A percentile compares a stretch with the other conserved stretches of the same genome.
phyloP scores from a whole-genome alignment of 2,888 invertebrate species.

The Hanleya hanleyi region DNA sequence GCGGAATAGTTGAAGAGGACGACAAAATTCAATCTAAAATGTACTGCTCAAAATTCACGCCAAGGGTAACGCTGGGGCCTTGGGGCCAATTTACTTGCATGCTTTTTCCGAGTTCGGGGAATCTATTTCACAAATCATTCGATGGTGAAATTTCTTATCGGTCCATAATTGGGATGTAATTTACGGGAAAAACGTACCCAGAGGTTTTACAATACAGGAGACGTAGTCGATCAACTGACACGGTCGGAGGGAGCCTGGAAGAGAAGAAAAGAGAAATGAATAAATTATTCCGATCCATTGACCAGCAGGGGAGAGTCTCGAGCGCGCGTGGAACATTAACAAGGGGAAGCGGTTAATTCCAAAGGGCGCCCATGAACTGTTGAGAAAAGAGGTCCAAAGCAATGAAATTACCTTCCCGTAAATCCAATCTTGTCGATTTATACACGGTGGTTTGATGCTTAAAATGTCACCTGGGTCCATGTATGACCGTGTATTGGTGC shows the following conservation, averaged over 20 bases:
- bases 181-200: background rate
- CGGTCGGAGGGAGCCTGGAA: background rate
- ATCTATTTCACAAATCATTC: background rate
- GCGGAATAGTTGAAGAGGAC: too few species aligned
- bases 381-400: too few species aligned
- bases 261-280: background rate
- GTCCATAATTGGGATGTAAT: background rate
- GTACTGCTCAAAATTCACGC: too few species aligned
- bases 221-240: background rate
- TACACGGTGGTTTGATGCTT: too few species aligned
- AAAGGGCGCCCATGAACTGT: too few species aligned
- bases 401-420: background rate
- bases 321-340: too few species aligned
- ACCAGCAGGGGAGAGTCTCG: background rate
- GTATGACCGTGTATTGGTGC: too few species aligned
- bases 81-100: too few species aligned
- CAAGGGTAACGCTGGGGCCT: too few species aligned
- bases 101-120: background rate
- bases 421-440: background rate
- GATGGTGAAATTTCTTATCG: background rate
- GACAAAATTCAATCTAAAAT: too few species aligned
- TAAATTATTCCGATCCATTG: background rate
- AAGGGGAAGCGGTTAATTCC: too few species aligned
- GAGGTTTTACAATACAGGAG: background rate
- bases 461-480: too few species aligned